phyloP scores from a whole-genome alignment of 1,140 invertebrate genomes.

The Drosophila repletoides region DNA sequence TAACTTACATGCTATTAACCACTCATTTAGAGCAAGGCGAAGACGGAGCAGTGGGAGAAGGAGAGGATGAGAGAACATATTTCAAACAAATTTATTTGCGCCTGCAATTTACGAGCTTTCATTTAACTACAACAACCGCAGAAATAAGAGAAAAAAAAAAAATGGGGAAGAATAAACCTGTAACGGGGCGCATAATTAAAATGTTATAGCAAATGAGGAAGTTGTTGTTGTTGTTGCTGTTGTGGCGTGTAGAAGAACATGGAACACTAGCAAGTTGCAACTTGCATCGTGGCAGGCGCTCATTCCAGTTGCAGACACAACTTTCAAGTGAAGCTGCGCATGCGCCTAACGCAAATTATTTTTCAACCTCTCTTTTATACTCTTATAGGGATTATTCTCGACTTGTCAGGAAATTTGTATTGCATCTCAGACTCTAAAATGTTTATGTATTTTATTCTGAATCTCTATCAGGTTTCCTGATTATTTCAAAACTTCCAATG shows the following conservation, averaged over 20 bases:
- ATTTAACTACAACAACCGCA: conserved; percentile 7
- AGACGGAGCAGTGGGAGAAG: not conserved
- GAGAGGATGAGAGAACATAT: conserved; percentile 49
- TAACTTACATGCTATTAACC: conserved; percentile 44
- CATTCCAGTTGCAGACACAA: conserved; percentile 37
- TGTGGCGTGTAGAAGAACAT: conserved; percentile 32
- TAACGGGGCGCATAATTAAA: conserved; percentile 76
- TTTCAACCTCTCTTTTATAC: too few species aligned
- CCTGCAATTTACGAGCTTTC: conserved; percentile 67
- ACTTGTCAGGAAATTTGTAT: too few species aligned
- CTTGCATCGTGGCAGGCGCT: conserved; percentile 20
- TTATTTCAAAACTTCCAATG: too few species aligned
- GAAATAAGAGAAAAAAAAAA: conserved; percentile 22
- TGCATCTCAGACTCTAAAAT: too few species aligned
- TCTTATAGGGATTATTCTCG: too few species aligned
- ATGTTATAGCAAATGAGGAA: conserved; percentile 77
- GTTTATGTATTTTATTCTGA: too few species aligned
- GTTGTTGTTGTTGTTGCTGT: conserved; percentile 37
- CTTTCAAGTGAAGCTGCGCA: conserved; percentile 63
- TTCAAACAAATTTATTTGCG: conserved; percentile 78
- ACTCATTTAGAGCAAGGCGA: conserved; percentile 33
- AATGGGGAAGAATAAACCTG: conserved; percentile 24
- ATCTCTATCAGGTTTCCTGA: too few species aligned
- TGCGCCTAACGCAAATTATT: conserved; percentile 73
- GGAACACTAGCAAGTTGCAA: conserved; percentile 17